A percentile compares a stretch with the other conserved stretches of the same genome.
These are phyloP conservation scores for Phyllotreta striolata DNA, from an alignment of 2,888 invertebrate genomes.

Conservation along the genomic window DNA sequence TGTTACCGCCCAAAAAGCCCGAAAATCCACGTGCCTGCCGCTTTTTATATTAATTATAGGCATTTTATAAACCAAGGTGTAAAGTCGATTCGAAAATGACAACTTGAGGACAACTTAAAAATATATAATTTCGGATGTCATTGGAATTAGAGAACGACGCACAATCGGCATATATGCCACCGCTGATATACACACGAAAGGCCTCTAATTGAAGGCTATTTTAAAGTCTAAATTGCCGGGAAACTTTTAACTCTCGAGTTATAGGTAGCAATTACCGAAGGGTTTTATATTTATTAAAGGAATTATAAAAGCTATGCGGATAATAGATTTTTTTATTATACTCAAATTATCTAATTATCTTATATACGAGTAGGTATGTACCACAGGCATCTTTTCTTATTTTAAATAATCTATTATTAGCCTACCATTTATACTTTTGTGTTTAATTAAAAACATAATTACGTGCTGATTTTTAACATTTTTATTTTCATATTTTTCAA, in stretches of 20 bases:
- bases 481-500: too few relatives aligned
- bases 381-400: not conserved
- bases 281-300: not conserved
- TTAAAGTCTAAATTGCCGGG: slow-evolving; percentile 32
- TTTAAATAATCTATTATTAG: too few relatives aligned
- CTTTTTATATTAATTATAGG: slow-evolving; percentile 62
- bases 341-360: slow-evolving; percentile 6
- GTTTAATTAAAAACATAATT: too few relatives aligned
- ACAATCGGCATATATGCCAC: slow-evolving; percentile 17
- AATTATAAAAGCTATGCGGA: not conserved
- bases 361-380: too few relatives aligned
- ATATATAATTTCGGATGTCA: slow-evolving; percentile 53
- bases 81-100: slow-evolving; percentile 40
- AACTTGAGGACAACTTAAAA: slow-evolving; percentile 54
- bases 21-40: slow-evolving; percentile 52
- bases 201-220: slow-evolving; percentile 35
- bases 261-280: slow-evolving; percentile 32
- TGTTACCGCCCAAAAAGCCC: slow-evolving; percentile 47
- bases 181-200: slow-evolving; percentile 37
- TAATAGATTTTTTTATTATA: slow-evolving; percentile 12
- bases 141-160: slow-evolving; percentile 47
- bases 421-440: too few relatives aligned
- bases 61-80: slow-evolving; percentile 54
- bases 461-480: too few relatives aligned
- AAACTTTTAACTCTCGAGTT: slow-evolving; percentile 6